Percentiles rank a stretch among this genome's conserved stretches.
Evolutionary conservation across 2,113 vertebrate genomes (phyloP).

Genomic region (Oryctolagus cuniculus): DNA sequence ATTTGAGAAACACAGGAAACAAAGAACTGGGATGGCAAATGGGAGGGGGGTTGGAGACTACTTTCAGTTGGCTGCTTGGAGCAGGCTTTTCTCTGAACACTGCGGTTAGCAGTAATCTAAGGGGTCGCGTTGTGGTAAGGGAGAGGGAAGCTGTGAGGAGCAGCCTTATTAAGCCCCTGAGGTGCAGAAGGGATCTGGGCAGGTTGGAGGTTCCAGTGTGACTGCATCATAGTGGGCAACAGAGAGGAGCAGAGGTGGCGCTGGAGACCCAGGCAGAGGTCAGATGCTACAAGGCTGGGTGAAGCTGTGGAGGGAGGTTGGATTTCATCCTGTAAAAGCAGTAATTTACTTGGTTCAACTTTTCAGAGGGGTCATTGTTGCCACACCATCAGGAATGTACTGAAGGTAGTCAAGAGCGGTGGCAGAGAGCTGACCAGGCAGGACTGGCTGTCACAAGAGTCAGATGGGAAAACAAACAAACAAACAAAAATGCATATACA

Average conservation of each 20-base stretch:
- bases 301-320: neutral
- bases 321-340: slow-evolving; percentile 10
- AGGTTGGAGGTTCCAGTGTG: neutral
- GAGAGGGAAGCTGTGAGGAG: neutral
- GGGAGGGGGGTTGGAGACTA: neutral
- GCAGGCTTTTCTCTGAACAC: slow-evolving; percentile 20
- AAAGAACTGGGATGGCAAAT: slow-evolving; percentile 20
- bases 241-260: neutral
- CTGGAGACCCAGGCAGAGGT: neutral
- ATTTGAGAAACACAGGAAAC: neutral
- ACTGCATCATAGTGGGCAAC: neutral
- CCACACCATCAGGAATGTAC: neutral
- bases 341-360: slow-evolving; percentile 1
- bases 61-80: neutral
- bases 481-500: too few species aligned
- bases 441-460: neutral
- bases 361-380: neutral
- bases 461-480: neutral
- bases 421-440: neutral
- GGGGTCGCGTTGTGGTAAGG: neutral
- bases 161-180: slow-evolving; percentile 29
- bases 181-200: slow-evolving; percentile 11
- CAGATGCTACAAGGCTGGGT: neutral
- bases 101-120: neutral
- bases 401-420: neutral